Evolutionary conservation across 2,888 invertebrate species (phyloP), one percentile per base, ranked within the genome.

Genomic region (Pemphredon lugubris): DNA sequence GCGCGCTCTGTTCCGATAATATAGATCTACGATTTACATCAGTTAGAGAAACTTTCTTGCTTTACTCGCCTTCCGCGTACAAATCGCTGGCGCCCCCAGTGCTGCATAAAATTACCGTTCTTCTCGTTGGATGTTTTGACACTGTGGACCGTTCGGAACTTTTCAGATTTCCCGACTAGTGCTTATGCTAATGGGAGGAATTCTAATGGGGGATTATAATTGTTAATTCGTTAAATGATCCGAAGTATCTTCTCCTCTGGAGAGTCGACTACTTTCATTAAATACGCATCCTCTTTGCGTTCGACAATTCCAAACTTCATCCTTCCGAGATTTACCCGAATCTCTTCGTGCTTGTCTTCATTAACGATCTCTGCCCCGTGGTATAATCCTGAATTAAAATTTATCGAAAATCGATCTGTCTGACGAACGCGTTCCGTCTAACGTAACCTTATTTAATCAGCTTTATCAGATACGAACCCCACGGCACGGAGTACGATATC

Each of bases 171-270:
- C 73, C 80, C 82, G 83, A 79, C 79, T 83, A 72, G 68, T 82
- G 78, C 83, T 87, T 87, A 88, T 86, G 87, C 84, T 86, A 88
- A 88, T 83, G 75, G 75, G 59, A 64, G 48, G 78, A 86, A 86
- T 87, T 83, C 84, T 85, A 88, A 86, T 86, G 80, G 64, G 71
- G 73, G 77, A 89, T 88, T 89, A 88, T 86, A 88, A 88, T 88
- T 88, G 87, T 88, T 88, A 89, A 89, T 88, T 87, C 85, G 82
- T 83, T 84, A 85, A 88, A 88, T 86, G 87, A 87, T 85, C 85
- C 85, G 69, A 58, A 75, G 64, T 66, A 57, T 74, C 68, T 70
- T 59, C 54, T 30, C 42, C n/a, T 18, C 20, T 34, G 13, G 14
- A 32, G 13, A 9, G 16, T 44, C 44, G 13, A n/a, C n/a, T 51